Conservation (phyloP, 1,140 invertebrate species). For the Thalassaphorura encarpata region DNA sequence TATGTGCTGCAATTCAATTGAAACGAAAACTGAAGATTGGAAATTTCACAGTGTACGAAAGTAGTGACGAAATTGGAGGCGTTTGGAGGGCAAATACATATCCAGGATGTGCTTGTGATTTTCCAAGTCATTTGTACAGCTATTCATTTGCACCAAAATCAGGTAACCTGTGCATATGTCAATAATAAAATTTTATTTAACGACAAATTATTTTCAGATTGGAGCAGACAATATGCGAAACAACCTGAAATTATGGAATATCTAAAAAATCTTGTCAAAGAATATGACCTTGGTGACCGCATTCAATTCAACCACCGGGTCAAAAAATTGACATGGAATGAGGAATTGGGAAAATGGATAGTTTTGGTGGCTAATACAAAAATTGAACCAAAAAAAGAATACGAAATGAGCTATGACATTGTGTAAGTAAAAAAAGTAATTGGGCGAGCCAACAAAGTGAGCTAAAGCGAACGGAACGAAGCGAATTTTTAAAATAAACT, state of each 20-base stretch:
- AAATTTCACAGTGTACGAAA: constrained; percentile 13
- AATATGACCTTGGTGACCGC: constrained; percentile 11
- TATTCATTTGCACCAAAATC: constrained; percentile 26
- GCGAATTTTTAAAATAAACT: not conserved
- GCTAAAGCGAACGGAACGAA: not conserved
- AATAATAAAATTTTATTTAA: not conserved
- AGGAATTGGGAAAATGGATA: constrained; percentile 12
- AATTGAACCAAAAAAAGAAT: not conserved
- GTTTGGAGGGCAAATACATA: constrained; percentile 21
- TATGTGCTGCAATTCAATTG: constrained; percentile 20
- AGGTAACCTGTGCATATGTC: constrained; percentile 6
- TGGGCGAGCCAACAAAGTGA: not conserved
- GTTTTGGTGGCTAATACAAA: not conserved
- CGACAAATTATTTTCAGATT: constrained; percentile 11
- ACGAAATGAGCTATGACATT: constrained; percentile 8
- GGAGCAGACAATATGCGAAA: constrained; percentile 12
- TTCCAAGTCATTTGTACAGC: constrained; percentile 21
- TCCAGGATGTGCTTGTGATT: constrained; percentile 25
- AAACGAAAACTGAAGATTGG: constrained; percentile 11
- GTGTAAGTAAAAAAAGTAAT: not conserved
- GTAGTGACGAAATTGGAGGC: constrained; percentile 17
- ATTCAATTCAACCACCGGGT: constrained; percentile 11
- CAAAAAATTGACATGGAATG: constrained; percentile 10
- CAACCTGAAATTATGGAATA: constrained; percentile 22
- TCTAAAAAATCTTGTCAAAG: constrained; percentile 4